Conservation (phyloP, 2,113 vertebrate species). For the Cavia aperea region DNA sequence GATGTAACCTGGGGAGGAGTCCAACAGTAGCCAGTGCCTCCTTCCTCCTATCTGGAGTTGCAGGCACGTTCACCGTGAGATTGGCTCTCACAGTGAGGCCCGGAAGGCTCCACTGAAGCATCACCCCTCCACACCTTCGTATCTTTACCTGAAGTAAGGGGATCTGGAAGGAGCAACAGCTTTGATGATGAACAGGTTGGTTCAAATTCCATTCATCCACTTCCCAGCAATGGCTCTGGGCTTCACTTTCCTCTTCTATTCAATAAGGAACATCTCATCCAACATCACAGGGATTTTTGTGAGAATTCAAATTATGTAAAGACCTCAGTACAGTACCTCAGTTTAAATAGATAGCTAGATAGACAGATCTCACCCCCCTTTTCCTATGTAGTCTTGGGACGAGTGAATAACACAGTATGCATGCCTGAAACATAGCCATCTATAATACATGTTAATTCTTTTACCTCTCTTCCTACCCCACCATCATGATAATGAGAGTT, state of each 20-base stretch:
- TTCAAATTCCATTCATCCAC: background rate
- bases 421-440: background rate
- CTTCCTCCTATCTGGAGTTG: background rate
- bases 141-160: background rate
- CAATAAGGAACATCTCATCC: background rate
- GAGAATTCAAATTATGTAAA: constrained; percentile 1
- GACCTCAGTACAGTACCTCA: background rate
- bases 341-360: background rate
- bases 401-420: background rate
- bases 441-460: background rate
- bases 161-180: background rate
- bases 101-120: background rate
- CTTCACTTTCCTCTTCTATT: constrained; percentile 29
- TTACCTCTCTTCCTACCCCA: background rate
- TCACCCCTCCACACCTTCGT: background rate
- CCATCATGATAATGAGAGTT: constrained; percentile 19
- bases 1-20: background rate
- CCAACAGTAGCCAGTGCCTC: background rate
- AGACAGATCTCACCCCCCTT: background rate
- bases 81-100: background rate
- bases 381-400: background rate
- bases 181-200: background rate
- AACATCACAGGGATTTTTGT: background rate
- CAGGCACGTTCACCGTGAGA: background rate
- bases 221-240: background rate